These are phyloP conservation scores for Beris morrisii DNA, from an alignment of 2,888 invertebrate genomes.

Conservation along the genomic window DNA sequence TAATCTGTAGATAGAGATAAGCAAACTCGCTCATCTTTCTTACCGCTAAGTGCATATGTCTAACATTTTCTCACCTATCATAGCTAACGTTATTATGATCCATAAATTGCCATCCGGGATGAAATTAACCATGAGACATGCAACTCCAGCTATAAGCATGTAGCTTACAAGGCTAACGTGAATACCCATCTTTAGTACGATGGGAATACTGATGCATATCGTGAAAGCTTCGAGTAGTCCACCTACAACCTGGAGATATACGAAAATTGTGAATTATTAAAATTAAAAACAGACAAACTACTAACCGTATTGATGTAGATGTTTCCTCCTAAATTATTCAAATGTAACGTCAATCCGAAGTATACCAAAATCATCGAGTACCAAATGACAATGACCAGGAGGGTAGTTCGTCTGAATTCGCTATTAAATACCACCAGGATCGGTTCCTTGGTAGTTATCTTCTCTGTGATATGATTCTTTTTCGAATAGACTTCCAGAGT, in stretches of 20 bases:
- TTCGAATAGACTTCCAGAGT: conserved; percentile 51
- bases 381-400: conserved; percentile 72
- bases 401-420: conserved; percentile 66
- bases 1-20: no score
- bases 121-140: conserved; percentile 65
- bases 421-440: conserved; percentile 68
- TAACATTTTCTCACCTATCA: conserved; percentile 61
- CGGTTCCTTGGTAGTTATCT: conserved; percentile 47
- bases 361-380: conserved; percentile 75
- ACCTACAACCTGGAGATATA: conserved; percentile 58
- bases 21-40: no score
- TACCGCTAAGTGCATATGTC: no score
- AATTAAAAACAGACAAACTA: conserved; percentile 26
- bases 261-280: neutral
- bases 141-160: conserved; percentile 68
- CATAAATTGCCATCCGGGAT: conserved; percentile 60
- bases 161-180: conserved; percentile 69
- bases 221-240: conserved; percentile 75
- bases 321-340: conserved; percentile 73
- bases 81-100: conserved; percentile 68
- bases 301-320: conserved; percentile 70
- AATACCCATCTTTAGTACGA: conserved; percentile 71
- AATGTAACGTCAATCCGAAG: conserved; percentile 75
- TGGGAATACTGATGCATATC: conserved; percentile 70
- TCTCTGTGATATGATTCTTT: neutral